Evolutionary conservation across 1,140 invertebrate genomes (phyloP).

Genomic region (Battus philenor): DNA sequence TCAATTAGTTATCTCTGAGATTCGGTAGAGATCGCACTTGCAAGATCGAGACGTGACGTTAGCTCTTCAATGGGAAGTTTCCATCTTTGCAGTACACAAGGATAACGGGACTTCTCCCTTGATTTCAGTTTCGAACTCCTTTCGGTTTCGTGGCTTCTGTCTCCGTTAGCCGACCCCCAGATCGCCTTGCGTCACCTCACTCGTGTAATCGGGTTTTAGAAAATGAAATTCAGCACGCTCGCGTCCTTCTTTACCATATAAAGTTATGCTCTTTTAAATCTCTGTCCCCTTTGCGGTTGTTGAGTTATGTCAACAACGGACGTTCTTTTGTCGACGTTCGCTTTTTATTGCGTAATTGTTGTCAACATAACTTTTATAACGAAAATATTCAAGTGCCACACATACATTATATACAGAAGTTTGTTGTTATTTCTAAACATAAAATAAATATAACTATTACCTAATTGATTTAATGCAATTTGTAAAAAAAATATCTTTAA

Average conservation of each 20-base stretch:
- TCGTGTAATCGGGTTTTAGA: slow-evolving; percentile 69
- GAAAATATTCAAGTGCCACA: too few relatives aligned
- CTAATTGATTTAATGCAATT: too few relatives aligned
- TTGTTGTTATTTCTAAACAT: too few relatives aligned
- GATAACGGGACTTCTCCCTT: slow-evolving; percentile 69
- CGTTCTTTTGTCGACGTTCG: slow-evolving; percentile 32
- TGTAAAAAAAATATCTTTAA: too few relatives aligned
- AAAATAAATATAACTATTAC: too few relatives aligned
- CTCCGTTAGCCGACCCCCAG: slow-evolving; percentile 57
- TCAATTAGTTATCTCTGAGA: too few relatives aligned
- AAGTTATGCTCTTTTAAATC: slow-evolving; percentile 47
- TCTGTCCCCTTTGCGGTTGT: slow-evolving; percentile 33
- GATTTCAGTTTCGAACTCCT: slow-evolving; percentile 67
- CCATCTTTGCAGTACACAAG: slow-evolving; percentile 54
- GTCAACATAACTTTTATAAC: not conserved
- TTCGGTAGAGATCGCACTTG: too few relatives aligned
- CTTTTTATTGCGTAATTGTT: slow-evolving; percentile 32
- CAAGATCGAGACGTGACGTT: slow-evolving; percentile 35
- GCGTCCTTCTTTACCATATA: slow-evolving; percentile 62
- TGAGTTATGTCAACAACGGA: slow-evolving; percentile 23
- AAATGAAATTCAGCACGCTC: slow-evolving; percentile 69
- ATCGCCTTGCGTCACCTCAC: slow-evolving; percentile 51
- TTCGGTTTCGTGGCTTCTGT: slow-evolving; percentile 66
- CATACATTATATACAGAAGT: too few relatives aligned
- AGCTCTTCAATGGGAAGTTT: slow-evolving; percentile 60